phyloP scores from a whole-genome alignment of 2,113 vertebrate species.

The Capreolus pygargus region DNA sequence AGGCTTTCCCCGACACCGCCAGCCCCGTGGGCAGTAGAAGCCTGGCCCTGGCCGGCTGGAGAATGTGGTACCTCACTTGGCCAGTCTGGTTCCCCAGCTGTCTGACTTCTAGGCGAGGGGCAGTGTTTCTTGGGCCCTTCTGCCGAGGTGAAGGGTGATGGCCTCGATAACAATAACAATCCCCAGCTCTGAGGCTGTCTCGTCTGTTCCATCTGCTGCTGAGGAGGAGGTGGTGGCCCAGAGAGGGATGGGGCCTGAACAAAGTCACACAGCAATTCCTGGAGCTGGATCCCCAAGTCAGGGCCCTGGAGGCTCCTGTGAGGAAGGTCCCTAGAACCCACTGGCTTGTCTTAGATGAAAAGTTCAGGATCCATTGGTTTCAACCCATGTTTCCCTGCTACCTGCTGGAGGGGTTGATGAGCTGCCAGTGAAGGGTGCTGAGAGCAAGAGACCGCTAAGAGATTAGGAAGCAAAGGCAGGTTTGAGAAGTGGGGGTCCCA shows the following conservation, averaged over 20 bases:
- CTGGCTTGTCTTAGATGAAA: background rate
- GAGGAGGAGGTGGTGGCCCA: background rate
- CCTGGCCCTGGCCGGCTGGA: background rate
- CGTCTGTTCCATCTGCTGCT: background rate
- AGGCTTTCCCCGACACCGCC: background rate
- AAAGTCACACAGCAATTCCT: background rate
- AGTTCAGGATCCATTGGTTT: background rate
- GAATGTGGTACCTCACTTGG: rapidly evolving
- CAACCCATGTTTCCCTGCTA: background rate
- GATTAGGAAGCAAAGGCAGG: background rate
- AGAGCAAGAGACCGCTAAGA: background rate
- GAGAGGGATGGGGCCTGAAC: too few species aligned
- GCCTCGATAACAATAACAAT: background rate
- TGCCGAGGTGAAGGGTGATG: rapidly evolving
- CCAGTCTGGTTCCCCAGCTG: background rate
- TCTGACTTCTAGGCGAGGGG: background rate
- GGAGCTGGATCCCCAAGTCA: background rate
- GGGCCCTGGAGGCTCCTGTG: background rate
- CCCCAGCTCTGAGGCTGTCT: background rate
- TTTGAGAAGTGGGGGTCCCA: background rate
- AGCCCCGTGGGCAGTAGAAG: rapidly evolving
- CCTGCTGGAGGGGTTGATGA: background rate
- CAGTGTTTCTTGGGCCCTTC: background rate
- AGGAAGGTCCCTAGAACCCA: background rate
- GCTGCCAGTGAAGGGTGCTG: background rate